Conservation (phyloP, 2,888 invertebrate species). For the Diadromus collaris region DNA sequence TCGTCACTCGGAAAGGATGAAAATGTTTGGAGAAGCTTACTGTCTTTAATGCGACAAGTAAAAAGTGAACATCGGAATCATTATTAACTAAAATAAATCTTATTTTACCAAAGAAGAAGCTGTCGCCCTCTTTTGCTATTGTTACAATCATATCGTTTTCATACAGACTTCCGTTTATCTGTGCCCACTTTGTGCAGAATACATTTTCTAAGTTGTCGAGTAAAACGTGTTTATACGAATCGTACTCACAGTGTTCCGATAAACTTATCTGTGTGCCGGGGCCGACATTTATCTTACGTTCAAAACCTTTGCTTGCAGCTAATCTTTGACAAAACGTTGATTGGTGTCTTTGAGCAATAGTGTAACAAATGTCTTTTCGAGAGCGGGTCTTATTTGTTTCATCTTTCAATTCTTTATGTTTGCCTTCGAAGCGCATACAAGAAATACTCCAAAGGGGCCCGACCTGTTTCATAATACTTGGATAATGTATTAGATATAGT, state of each 20-base stretch:
- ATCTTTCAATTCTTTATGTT: constrained; percentile 40
- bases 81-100: constrained; percentile 15
- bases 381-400: constrained; percentile 29
- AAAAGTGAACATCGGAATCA: constrained; percentile 7
- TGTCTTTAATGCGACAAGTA: constrained; percentile 14
- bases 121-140: not conserved
- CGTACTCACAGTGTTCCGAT: constrained; percentile 13
- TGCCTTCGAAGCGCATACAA: too few species aligned
- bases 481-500: constrained; percentile 56
- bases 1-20: constrained; percentile 20
- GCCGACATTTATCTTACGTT: constrained; percentile 27
- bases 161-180: constrained; percentile 25
- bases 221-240: not conserved
- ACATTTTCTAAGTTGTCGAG: constrained; percentile 11
- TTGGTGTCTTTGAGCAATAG: constrained; percentile 50
- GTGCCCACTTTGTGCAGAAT: constrained; percentile 16
- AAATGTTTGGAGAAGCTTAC: constrained; percentile 15
- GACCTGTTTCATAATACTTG: constrained; percentile 40
- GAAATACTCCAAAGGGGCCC: constrained; percentile 49
- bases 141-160: constrained; percentile 26
- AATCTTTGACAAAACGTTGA: constrained; percentile 44
- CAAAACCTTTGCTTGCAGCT: constrained; percentile 40
- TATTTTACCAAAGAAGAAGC: constrained; percentile 16
- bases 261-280: constrained; percentile 15
- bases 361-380: constrained; percentile 44